Base-by-base conservation (phyloP, 2,113 vertebrate species). In the Pleuronectes platessa region DNA sequence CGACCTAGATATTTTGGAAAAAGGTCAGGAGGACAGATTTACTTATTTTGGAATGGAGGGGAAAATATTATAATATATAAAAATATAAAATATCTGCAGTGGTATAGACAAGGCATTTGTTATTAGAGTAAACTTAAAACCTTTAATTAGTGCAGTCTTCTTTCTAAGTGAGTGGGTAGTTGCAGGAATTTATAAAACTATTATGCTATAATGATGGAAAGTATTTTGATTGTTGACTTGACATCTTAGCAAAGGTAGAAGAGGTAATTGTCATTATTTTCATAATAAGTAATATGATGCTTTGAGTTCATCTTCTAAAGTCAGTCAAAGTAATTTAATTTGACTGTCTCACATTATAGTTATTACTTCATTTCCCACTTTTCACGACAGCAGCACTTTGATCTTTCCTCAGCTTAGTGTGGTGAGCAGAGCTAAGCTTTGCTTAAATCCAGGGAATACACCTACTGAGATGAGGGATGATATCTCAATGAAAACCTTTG, bases 301-400 rank as follows among this genome's bases (percentile, higher is more conserved):
- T 78, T 76, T 76, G 12, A 71, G 67, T 20, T 9, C 68, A 8
- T 54, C 51, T 49, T 49, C 45, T 18, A 49, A 49, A 49, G 51
- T 54, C 5, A 78, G 47, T 61, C 15, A 8, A 55, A 63, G 68
- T 75, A 0, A 78, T 74, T 83, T 47, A 15, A 76, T 78, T 80
- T 66, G 53, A 58, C 61, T 35, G 55, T 74, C 27, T 59, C 37
- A 53, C 26, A 61, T 78, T 79, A 58, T 65, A 78, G 47, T 73
- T 72, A 61, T 31, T 58, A 60, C 74, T 67, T 78, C 3, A 60
- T 68, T 82, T 74, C n/a, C 49, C 35, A n/a, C 47, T 53, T 80
- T 65, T 78, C 54, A 74, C 49, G 65, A 70, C 49, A 76, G 58
- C 69, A 70, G 13, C 35, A 40, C 53, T 67, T 68, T 86, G 76